Base-by-base conservation (phyloP, 2,888 invertebrate species). In the Clusia tigrina region DNA sequence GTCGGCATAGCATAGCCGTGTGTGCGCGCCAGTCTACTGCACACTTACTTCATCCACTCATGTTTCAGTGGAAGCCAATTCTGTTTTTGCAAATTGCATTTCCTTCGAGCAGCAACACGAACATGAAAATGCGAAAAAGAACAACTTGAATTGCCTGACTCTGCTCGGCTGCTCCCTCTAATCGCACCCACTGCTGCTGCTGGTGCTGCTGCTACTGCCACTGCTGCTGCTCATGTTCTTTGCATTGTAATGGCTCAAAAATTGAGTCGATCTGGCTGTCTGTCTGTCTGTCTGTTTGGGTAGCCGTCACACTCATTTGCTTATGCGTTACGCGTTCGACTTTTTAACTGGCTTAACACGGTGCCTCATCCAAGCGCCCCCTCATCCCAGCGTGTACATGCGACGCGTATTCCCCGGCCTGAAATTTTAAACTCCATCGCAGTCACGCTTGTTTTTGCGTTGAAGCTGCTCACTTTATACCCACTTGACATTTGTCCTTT, bases 171-270 rank as follows among this genome's bases (percentile, higher is more conserved):
- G n/a, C n/a, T n/a, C n/a, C n/a, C n/a, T n/a, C n/a, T n/a, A n/a
- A n/a, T n/a, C n/a, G n/a, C n/a, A n/a, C n/a, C n/a, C n/a, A n/a
- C n/a, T n/a, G n/a, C n/a, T n/a, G n/a, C n/a, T n/a, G n/a, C n/a
- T n/a, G n/a, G n/a, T n/a, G n/a, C n/a, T n/a, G 32, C 32, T 5
- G 32, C 5, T 9, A 32, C 32, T 32, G 12, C 32, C 32, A 32
- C 32, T 15, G 42, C 42, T 42, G n/a, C 15, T n/a, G 3, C n/a
- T 6, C 42, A 42, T 42, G 42, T 42, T 6, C 42, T n/a, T 42
- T 10, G 42, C 42, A 42, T 42, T 42, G 42, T 42, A 42, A 42
- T 42, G 42, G 42, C 6, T 42, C n/a, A 42, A 42, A 42, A 42
- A n/a, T 42, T 3, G 42, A 42, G 12, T 42, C 10, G n/a, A 42